Percentiles rank a stretch among this genome's conserved stretches.
phyloP scores from a whole-genome alignment of 2,888 invertebrate species.

The Nycteola revayana region DNA sequence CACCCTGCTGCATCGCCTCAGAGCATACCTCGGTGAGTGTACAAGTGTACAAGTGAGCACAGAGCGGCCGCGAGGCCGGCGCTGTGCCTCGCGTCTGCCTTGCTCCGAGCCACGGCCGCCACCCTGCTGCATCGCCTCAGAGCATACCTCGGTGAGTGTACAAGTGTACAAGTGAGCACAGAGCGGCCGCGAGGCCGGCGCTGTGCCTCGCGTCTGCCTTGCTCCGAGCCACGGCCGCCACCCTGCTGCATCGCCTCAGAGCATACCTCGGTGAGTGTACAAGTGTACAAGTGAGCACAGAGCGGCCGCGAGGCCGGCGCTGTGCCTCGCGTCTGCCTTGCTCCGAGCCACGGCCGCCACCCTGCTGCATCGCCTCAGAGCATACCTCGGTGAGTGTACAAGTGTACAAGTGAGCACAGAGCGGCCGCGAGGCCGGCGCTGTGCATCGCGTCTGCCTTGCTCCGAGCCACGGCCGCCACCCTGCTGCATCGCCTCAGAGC shows the following conservation, averaged over 20 bases:
- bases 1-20: conserved; percentile 91
- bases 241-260: conserved; percentile 90
- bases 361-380: conserved; percentile 90
- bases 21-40: conserved; percentile 76
- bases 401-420: too few relatives aligned
- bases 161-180: too few relatives aligned
- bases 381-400: conserved; percentile 70
- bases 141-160: conserved; percentile 72
- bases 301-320: conserved; percentile 81
- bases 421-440: conserved; percentile 81
- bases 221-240: conserved; percentile 85
- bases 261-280: conserved; percentile 72
- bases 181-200: conserved; percentile 80
- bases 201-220: conserved; percentile 70
- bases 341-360: conserved; percentile 86
- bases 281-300: too few relatives aligned
- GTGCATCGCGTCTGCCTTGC: conserved; percentile 69
- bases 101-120: conserved; percentile 84
- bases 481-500: conserved; percentile 90
- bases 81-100: conserved; percentile 69
- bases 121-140: conserved; percentile 92
- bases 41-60: too few relatives aligned
- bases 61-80: conserved; percentile 80
- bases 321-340: conserved; percentile 70
- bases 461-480: conserved; percentile 86